Evolutionary conservation across 2,113 vertebrate species (phyloP), one percentile per base, ranked within the genome.

Genomic region (Larimichthys crocea): DNA sequence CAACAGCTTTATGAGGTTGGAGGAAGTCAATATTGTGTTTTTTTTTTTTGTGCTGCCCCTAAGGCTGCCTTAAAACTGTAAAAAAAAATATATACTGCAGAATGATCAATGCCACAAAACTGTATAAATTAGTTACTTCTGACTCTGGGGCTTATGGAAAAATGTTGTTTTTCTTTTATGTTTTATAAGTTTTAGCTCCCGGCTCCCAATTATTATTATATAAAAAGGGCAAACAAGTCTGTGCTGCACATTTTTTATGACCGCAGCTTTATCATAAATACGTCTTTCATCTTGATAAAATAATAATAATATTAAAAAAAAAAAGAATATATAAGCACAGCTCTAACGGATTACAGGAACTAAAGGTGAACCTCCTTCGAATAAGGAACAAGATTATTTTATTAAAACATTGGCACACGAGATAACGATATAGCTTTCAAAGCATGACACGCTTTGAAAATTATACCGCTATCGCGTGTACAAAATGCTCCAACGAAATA

Each of bases 381-480:
- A n/a, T 12, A 26, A 29, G 50, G 49, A 74, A 17, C 31, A 3
- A 70, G 70, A 88, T 62, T 24, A 56, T 62, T 57, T 79, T 66
- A 62, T 60, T 44, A 75, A 75, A 84, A 61, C 78, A 20, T 40
- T 85, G 74, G 86, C 86, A 80, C 59, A 35, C 17, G 3, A 70
- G 67, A 80, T 64, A 77, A 79, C 31, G 0, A 72, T 46, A 71
- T 40, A 49, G 73, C 44, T 78, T 81, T 87, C 77, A 74, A 80
- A 81, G 67, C 74, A 20, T 20, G 65, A 79, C 68, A 20, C 4
- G 69, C 84, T 80, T 64, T 83, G 71, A 83, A 79, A 70, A 22
- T 61, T 62, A 80, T 35, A 63, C 60, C 2, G 62, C 70, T 48
- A 53, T 83, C 62, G 20, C 77, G 70, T 48, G 83, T 52, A 57